Evolutionary conservation across 2,113 vertebrate species (phyloP), one percentile per base, ranked within the genome.

Genomic region (Psilopogon haemacephalus): DNA sequence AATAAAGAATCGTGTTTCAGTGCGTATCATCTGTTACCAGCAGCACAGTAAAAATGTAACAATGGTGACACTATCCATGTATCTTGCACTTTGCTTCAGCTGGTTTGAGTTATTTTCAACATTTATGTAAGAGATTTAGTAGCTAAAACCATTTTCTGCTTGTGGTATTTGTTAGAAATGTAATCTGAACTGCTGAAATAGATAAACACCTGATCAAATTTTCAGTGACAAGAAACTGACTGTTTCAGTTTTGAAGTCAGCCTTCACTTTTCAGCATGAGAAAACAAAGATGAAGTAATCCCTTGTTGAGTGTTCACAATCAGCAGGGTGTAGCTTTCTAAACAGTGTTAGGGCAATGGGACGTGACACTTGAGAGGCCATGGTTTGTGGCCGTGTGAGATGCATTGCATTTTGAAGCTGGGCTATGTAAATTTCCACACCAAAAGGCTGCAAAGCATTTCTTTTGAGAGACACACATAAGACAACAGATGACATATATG

Each of bases 21-120:
- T 65, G 78, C 33, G 17, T 92, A 72, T 79, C 73, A 79, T 94
- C 63, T 54, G 76, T 91, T 96, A 93, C 87, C 86, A 94, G 83
- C 42, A 83, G 65, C 78, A 70, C 72, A 93, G 77, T 87, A 90
- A 95, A 94, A 84, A 76, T 68, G 80, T 84, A 95, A 86, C 63
- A 88, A 74, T 14, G 91, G 56, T 0, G 2, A 89, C 37, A 30
- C 78, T 77, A 35, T 91, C 85, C 37, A 28, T 88, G 78, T 74
- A 75, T 56, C 89, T 87, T 72, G 55, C 74, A 81, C 89, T 89
- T 82, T 73, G 46, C 37, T 91, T 95, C 93, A 94, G 86, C 85
- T 96, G 94, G 84, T 97, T 95, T 95, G 73, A 91, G 91, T 97
- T 96, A 97, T 92, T 96, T 97, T 96, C 38, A 87, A 86, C 89